These are phyloP conservation scores for Clarias pachynema DNA, from an alignment of 2,797 vertebrate species.

Conservation along the genomic window DNA sequence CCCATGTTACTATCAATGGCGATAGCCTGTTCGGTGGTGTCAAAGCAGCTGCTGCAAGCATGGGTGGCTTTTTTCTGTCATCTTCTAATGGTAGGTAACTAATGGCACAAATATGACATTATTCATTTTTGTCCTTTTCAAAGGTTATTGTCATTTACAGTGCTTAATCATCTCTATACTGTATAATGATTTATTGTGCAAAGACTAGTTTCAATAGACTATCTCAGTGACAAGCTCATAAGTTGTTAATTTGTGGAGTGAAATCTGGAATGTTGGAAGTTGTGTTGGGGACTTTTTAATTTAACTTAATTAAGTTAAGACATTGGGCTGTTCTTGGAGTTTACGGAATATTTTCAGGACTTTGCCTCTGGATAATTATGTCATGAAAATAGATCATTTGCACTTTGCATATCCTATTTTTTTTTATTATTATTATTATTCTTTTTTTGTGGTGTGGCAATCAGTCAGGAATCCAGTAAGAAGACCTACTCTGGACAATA, in stretches of 20 bases:
- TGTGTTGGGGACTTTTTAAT: neutral
- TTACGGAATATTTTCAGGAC: neutral
- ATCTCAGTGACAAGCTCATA: neutral
- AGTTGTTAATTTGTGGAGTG: neutral
- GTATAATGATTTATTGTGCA: neutral
- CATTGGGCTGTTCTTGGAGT: neutral
- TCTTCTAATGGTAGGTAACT: slow-evolving; percentile 59
- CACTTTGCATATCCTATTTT: neutral
- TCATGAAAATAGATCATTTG: neutral
- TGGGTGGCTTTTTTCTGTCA: slow-evolving; percentile 60
- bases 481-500: slow-evolving; percentile 63
- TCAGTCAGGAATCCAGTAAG: slow-evolving; percentile 55
- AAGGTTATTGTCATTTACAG: neutral
- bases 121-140: neutral
- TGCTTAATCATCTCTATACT: neutral
- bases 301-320: neutral
- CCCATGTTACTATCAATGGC: slow-evolving; percentile 61
- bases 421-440: too few species aligned
- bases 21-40: slow-evolving; percentile 61
- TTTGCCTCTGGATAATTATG: neutral
- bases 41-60: slow-evolving; percentile 64
- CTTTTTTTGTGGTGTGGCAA: slow-evolving; percentile 45
- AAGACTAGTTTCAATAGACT: neutral
- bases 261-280: neutral
- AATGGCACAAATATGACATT: neutral